These are phyloP conservation scores for Drosophila falleni DNA, from an alignment of 2,888 invertebrate species.

Conservation along the genomic window DNA sequence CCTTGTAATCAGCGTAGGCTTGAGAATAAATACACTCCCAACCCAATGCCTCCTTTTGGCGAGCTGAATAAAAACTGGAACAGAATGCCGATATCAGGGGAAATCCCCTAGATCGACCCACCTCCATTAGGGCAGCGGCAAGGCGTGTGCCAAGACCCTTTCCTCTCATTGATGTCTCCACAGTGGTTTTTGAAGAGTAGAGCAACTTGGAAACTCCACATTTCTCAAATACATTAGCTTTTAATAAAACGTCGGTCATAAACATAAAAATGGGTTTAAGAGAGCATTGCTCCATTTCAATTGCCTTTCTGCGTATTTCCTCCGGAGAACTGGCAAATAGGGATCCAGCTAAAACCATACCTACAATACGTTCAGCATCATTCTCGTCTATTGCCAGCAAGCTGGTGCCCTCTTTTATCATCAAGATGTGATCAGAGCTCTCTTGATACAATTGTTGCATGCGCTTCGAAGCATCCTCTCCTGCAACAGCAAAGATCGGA, in stretches of 20 bases:
- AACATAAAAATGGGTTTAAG: constrained; percentile 37
- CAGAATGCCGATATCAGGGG: constrained; percentile 57
- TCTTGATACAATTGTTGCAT: background rate
- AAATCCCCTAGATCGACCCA: constrained; percentile 53
- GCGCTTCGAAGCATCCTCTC: background rate
- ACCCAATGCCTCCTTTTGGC: constrained; percentile 57
- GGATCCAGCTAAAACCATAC: background rate
- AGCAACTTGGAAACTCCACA: constrained; percentile 53
- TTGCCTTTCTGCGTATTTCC: background rate
- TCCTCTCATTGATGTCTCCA: constrained; percentile 54
- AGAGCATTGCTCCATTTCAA: background rate
- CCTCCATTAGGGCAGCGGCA: constrained; percentile 52
- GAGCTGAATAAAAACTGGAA: constrained; percentile 65
- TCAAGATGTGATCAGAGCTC: background rate
- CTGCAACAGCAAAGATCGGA: background rate
- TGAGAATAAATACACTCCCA: constrained; percentile 56
- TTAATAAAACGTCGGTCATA: constrained; percentile 48
- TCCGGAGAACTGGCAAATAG: background rate
- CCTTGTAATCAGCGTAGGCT: constrained; percentile 60
- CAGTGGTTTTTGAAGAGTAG: constrained; percentile 60
- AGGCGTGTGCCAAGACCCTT: constrained; percentile 62
- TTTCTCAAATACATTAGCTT: constrained; percentile 55
- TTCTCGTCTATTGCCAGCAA: constrained; percentile 31
- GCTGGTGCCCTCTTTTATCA: constrained; percentile 18
- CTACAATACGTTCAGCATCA: constrained; percentile 16